Evolutionary conservation across 2,113 vertebrate species (phyloP), one percentile per base, ranked within the genome.

Genomic region (Heloderma charlesbogerti): DNA sequence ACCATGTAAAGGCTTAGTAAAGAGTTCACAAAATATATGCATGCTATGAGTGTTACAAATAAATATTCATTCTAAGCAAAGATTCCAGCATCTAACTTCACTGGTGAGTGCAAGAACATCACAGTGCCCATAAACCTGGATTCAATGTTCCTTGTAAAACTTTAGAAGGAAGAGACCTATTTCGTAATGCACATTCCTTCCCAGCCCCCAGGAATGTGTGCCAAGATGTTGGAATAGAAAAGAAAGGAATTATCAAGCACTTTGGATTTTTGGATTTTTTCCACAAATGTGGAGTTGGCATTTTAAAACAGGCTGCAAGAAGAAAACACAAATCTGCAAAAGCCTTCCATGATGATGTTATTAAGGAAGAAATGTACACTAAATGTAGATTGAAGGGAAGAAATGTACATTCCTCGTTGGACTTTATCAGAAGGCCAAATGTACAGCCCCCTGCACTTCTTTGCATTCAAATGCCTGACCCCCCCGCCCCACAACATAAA

Each of bases 241-340:
- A 94, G 94, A 45, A 81, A 81, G 48, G 45, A 89, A 57, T 82
- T 66, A 18, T 67, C 57, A 37, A 27, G 60, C 57, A 51, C 34
- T 37, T 77, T 67, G 31, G 34, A 82, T 51, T 31, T 7, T 51
- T 48, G 31, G 69, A n/a, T 51, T 78, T 78, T 67, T 20, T 20
- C 22, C 4, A 90, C 82, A 92, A 25, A 95, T 22, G 18, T 90
- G 95, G 93, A 91, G 95, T 90, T 95, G 75, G 34, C 90, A 93
- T 93, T 95, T 95, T 89, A 93, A 95, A 92, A 88, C 0, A 95
- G 94, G 60, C 94, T 93, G 94, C 93, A 91, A 90, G 40, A 93
- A 93, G 91, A 83, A 94, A 20, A 18, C 29, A 27, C 72, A 63
- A 20, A 57, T 48, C n/a, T 27, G 16, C 45, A 31, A 75, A 74